Conservation (phyloP, 2,797 vertebrate genomes). For the Sebastiscus tertius region DNA sequence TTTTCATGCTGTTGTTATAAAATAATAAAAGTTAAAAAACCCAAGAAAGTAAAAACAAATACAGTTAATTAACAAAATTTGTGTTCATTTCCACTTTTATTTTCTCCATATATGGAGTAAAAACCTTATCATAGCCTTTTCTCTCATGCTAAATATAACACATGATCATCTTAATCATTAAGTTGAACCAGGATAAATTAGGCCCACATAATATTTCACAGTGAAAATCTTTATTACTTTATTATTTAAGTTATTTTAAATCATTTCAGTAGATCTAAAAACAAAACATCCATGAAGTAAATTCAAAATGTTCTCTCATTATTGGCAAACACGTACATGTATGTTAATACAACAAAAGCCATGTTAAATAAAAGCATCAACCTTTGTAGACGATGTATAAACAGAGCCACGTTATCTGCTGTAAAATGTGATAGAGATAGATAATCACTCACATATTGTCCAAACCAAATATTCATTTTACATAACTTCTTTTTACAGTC, state of each 20-base stretch:
- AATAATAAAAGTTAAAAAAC: background rate
- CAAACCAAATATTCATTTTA: conserved; percentile 8
- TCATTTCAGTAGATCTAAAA: conserved; percentile 19
- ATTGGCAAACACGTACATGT: background rate
- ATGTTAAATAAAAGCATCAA: conserved; percentile 13
- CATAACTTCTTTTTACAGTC: background rate
- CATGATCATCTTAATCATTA: background rate
- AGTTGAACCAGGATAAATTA: background rate
- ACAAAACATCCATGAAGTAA: conserved; percentile 11
- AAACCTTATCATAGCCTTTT: background rate
- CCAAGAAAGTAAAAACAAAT: background rate
- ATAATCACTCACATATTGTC: background rate
- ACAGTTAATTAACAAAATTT: background rate
- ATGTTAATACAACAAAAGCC: background rate
- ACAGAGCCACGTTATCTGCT: background rate
- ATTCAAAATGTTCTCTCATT: background rate
- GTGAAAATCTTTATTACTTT: conserved; percentile 31
- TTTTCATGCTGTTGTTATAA: background rate
- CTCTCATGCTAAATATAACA: background rate
- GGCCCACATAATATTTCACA: background rate
- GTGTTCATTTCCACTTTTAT: background rate
- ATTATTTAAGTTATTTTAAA: conserved; percentile 19
- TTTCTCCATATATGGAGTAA: background rate
- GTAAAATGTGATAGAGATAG: background rate
- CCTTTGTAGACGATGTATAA: conserved; percentile 25